Percentiles rank a stretch among this genome's conserved stretches.
phyloP scores from a whole-genome alignment of 2,797 vertebrate genomes.

The Chiroxiphia lanceolata region DNA sequence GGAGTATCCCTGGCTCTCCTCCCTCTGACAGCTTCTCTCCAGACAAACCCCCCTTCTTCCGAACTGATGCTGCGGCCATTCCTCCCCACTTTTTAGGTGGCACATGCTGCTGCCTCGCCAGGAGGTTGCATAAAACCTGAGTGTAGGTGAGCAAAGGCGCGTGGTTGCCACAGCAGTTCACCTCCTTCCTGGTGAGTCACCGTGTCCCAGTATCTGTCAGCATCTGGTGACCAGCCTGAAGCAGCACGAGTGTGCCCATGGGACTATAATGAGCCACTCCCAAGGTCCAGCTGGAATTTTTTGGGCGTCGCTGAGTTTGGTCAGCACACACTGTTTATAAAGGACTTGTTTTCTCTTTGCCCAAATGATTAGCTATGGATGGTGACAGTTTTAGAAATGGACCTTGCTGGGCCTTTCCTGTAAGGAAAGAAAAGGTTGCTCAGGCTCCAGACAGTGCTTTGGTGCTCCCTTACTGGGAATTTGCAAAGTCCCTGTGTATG shows the following conservation, averaged over 20 bases:
- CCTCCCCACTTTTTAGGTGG: background rate
- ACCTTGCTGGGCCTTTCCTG: background rate
- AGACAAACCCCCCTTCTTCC: background rate
- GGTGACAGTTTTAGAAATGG: background rate
- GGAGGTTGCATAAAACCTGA: background rate
- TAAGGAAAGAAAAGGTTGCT: background rate
- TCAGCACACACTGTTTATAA: background rate
- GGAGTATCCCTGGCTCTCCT: background rate
- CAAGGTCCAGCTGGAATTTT: background rate
- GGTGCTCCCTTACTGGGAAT: background rate
- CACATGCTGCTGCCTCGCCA: background rate
- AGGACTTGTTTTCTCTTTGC: background rate
- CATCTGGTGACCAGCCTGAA: background rate
- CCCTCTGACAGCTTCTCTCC: background rate
- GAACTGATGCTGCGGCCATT: rapidly evolving
- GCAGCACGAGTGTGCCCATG: background rate
- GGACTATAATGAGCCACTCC: background rate
- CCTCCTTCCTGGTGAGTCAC: conserved; percentile 45
- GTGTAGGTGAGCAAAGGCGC: background rate
- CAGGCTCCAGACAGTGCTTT: background rate
- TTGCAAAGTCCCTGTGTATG: background rate
- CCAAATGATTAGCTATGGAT: background rate
- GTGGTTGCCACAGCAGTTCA: background rate
- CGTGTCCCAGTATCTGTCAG: background rate
- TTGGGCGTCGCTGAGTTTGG: background rate